A percentile compares a stretch with the other conserved stretches of the same genome.
phyloP scores from a whole-genome alignment of 92 coral and sea anemone genomes.

The Muricea muricata region DNA sequence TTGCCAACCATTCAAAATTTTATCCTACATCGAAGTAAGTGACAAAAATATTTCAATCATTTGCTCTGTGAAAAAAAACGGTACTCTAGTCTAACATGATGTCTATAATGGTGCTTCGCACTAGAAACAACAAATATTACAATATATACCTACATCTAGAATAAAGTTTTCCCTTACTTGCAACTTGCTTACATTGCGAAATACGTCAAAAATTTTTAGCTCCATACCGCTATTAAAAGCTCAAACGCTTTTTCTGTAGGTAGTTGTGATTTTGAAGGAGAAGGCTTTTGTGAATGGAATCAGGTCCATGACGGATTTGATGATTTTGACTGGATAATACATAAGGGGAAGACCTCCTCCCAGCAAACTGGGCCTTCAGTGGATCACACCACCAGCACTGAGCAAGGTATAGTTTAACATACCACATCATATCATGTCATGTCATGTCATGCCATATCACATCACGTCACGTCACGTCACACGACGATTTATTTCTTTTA shows the following conservation, averaged over 20 bases:
- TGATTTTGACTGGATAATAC: not conserved
- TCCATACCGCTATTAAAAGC: too few species aligned
- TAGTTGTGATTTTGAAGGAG: slow-evolving; percentile 11
- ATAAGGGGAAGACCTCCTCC: not conserved
- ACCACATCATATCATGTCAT: not conserved
- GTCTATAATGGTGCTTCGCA: too few species aligned
- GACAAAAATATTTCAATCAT: too few species aligned
- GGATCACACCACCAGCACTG: not conserved
- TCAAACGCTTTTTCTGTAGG: not conserved
- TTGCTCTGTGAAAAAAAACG: too few species aligned
- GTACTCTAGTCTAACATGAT: too few species aligned
- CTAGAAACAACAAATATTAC: too few species aligned
- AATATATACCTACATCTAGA: too few species aligned
- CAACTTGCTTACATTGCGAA: not conserved
- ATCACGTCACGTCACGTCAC: not conserved
- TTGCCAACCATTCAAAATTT: too few species aligned
- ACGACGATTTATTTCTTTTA: not conserved
- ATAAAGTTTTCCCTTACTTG: too few species aligned
- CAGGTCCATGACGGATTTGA: not conserved
- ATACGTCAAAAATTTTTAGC: too few species aligned
- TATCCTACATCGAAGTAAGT: too few species aligned
- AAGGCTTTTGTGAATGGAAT: not conserved
- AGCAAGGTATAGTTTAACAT: not conserved
- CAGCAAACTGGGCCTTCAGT: slow-evolving; percentile 1
- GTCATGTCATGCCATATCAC: not conserved